Percentiles rank a stretch among this genome's conserved stretches.
These are phyloP conservation scores for Hoplodrina ambigua DNA, from an alignment of 2,888 invertebrate species.

Conservation along the genomic window DNA sequence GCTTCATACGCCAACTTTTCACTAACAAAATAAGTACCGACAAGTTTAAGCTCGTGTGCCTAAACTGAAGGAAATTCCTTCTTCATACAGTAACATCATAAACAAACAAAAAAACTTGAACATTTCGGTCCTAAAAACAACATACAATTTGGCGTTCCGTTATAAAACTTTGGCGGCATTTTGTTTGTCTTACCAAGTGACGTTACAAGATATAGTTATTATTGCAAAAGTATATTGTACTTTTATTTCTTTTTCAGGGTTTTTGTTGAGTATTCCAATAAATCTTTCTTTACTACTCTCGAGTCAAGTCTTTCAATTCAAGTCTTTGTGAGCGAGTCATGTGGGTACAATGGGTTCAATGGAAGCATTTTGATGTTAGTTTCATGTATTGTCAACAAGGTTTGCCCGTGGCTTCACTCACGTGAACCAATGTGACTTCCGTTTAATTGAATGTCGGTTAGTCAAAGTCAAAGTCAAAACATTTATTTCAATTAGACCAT, in stretches of 20 bases:
- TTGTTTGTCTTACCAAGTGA: constrained; percentile 62
- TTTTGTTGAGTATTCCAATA: background rate
- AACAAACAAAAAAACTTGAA: constrained; percentile 73
- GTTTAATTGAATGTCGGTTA: too few species aligned
- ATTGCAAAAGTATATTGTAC: constrained; percentile 1
- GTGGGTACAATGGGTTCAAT: background rate
- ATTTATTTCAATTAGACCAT: too few species aligned
- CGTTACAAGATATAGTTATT: constrained; percentile 39
- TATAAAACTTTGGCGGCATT: constrained; percentile 64
- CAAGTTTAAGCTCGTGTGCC: constrained; percentile 63
- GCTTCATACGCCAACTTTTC: constrained; percentile 47
- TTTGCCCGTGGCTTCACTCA: background rate
- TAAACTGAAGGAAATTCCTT: constrained; percentile 64
- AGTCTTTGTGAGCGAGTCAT: background rate
- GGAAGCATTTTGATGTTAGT: background rate
- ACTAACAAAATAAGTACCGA: constrained; percentile 45
- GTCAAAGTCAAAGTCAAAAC: too few species aligned
- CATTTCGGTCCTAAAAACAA: constrained; percentile 70
- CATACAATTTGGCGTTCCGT: constrained; percentile 65
- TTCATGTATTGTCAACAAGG: background rate
- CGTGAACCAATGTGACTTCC: background rate
- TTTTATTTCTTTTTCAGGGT: background rate
- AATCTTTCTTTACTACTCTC: constrained; percentile 3
- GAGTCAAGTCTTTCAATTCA: background rate
- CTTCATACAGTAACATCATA: constrained; percentile 63